These are phyloP conservation scores for rat (Rattus norvegicus) DNA, from an alignment of 2,113 vertebrate species.

Conservation along the genomic window GRCr8 NC_086020.1:85051501-85052000, in stretches of 20 bases:
- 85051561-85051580: background rate
- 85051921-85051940: background rate
- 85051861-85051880: background rate
- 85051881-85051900: background rate
- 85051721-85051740: conserved; percentile 57
- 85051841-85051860: conserved; percentile 28
- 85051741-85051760: conserved; percentile 68
- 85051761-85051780: conserved; percentile 57
- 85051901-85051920: conserved; percentile 37
- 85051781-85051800: conserved; percentile 68
- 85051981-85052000: accelerated
- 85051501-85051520: too few relatives aligned
- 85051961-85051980: background rate
- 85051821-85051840: conserved; percentile 56
- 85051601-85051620: too few relatives aligned
- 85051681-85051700: conserved; percentile 55
- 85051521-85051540: background rate
- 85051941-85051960: background rate
- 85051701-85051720: conserved; percentile 71
- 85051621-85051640: background rate
- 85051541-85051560: background rate
- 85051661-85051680: conserved; percentile 35
- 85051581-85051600: background rate
- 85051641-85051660: background rate
- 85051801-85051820: conserved; percentile 56